These are phyloP conservation scores for Drosophila acutilabella DNA, from an alignment of 2,888 invertebrate genomes.

Conservation along the genomic window DNA sequence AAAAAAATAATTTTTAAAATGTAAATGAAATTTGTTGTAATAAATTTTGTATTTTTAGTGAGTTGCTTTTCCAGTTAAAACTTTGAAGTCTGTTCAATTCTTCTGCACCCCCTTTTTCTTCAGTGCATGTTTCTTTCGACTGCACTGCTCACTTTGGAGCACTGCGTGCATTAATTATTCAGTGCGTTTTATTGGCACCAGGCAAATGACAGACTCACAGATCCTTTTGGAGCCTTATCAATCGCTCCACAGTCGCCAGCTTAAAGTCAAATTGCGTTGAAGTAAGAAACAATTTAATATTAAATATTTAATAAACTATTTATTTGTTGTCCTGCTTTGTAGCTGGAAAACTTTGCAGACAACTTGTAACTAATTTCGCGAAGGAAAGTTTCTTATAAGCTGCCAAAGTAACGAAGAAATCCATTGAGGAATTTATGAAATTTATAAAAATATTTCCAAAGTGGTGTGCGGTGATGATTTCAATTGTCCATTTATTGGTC, in stretches of 20 bases:
- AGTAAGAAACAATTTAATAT: constrained; percentile 23
- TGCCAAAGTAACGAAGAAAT: constrained; percentile 43
- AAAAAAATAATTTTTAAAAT: neutral
- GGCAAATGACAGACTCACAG: constrained; percentile 37
- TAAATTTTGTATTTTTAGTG: no score
- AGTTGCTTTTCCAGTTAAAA: no score
- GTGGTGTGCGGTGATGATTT: constrained; percentile 63
- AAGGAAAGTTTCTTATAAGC: constrained; percentile 49
- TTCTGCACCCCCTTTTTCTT: no score
- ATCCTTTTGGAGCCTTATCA: constrained; percentile 48
- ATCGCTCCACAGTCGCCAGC: constrained; percentile 30
- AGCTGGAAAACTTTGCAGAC: constrained; percentile 67
- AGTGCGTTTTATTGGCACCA: constrained; percentile 60
- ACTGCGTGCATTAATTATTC: constrained; percentile 66
- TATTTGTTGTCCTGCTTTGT: neutral
- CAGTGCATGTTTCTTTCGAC: constrained; percentile 29
- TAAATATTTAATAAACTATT: constrained; percentile 11
- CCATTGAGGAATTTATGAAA: constrained; percentile 42
- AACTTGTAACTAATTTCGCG: constrained; percentile 42
- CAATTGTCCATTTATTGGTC: constrained; percentile 44
- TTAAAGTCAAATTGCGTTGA: constrained; percentile 44
- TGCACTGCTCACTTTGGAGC: constrained; percentile 62
- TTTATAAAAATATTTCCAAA: constrained; percentile 78
- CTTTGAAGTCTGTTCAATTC: no score
- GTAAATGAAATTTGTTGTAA: neutral